Percentiles rank a stretch among this genome's conserved stretches.
phyloP scores from a whole-genome alignment of 2,113 vertebrate species.

The Propithecus coquereli region DNA sequence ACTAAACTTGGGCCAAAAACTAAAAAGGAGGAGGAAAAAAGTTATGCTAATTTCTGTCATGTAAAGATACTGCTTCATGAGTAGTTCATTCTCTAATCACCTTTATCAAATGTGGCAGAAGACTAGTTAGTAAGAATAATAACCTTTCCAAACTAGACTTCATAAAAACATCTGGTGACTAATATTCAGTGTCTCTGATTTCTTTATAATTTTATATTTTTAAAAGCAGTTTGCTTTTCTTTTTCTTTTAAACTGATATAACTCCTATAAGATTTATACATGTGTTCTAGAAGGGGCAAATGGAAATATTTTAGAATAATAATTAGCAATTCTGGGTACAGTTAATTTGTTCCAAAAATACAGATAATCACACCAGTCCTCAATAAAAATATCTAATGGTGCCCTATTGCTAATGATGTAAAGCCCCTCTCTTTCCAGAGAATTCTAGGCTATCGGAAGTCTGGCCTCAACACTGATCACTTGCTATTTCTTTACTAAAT shows the following conservation, averaged over 20 bases:
- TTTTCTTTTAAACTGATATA: background rate
- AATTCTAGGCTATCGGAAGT: fast-evolving
- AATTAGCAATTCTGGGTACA: background rate
- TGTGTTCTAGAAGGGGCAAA: fast-evolving
- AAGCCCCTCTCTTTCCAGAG: background rate
- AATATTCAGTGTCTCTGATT: background rate
- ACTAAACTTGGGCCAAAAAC: background rate
- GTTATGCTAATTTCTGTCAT: slow-evolving; percentile 47
- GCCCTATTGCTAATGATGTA: fast-evolving
- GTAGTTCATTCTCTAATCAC: background rate
- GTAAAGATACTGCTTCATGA: background rate
- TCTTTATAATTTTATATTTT: background rate
- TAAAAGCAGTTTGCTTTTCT: background rate
- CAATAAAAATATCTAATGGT: too few species aligned
- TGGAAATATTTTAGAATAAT: background rate
- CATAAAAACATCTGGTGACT: background rate
- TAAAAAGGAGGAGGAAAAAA: background rate
- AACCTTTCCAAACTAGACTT: background rate
- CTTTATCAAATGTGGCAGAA: background rate
- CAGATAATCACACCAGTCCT: too few species aligned
- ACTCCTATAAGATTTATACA: background rate
- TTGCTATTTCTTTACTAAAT: background rate
- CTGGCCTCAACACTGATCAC: fast-evolving
- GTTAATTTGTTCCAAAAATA: background rate
- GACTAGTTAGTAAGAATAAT: background rate